Base-by-base conservation (phyloP, 1,140 invertebrate species). In the Pristionchus pacificus region DNA sequence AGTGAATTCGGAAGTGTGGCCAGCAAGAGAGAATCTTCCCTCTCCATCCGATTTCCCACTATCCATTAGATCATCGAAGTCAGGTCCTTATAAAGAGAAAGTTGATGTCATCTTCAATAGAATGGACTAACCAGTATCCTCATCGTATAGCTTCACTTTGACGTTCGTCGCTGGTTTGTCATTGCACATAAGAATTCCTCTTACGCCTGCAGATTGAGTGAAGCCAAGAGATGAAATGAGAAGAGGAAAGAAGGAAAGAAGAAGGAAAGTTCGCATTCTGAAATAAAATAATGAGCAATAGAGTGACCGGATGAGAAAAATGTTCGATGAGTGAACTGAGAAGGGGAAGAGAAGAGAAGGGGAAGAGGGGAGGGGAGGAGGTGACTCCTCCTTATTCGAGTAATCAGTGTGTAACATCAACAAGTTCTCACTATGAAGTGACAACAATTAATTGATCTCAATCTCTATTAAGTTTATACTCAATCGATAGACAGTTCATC, bases 41-140 rank as follows among this genome's bases (percentile, higher is more conserved):
- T 72, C 29, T 13, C n/a, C 27, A 57, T 76, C 74, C 30, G 74
- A 77, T 49, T 71, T 76, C 27, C 67, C 65, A 1, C 59, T 38
- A 28, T 60, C 74, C 68, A 76, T 71, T 30, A 76, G 28, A 31
- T 76, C 75, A 58, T 76, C 74, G 31, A 59, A 57, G 55, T 57
- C 55, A 57, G 55, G n/a, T 57, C 24, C 24, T 14, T 57, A 57
- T 14, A 57, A 14, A 14, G 14, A 57, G 14, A 14, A 14, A 14
- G 14, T 57, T 24, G 14, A 14, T 57, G 14, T 57, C 24, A 14
- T 24, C 24, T 57, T 14, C 55, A 14, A 24, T 10, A 24, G 60
- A 24, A n/a, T 14, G n/a, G 60, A 14, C 28, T 28, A 25, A 61
- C n/a, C 13, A 61, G 60, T 28, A 24, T 61, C n/a, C n/a, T n/a